Conservation (phyloP, 1,140 invertebrate genomes). For the Drosophila parabipectinata region DNA sequence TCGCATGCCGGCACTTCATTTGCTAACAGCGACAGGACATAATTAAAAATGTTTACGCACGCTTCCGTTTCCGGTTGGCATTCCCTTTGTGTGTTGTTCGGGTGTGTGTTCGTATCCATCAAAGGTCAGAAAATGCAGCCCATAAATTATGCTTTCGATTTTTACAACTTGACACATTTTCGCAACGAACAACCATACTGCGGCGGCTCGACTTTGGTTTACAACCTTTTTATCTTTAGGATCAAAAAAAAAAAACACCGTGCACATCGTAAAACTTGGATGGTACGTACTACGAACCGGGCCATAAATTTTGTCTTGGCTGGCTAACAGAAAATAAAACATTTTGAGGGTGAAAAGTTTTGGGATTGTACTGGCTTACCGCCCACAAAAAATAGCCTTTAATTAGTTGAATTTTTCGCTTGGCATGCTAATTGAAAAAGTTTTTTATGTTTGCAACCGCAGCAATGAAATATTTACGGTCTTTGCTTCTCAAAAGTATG, state of each 20-base stretch:
- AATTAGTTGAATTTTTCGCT: conserved; percentile 52
- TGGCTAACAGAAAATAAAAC: conserved; percentile 12
- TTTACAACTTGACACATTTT: conserved; percentile 59
- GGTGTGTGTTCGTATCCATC: neutral
- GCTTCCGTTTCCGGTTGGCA: conserved; percentile 61
- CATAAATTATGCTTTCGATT: conserved; percentile 62
- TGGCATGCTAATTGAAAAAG: conserved; percentile 62
- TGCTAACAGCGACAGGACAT: conserved; percentile 41
- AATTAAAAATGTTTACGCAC: conserved; percentile 76
- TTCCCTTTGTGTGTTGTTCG: conserved; percentile 4
- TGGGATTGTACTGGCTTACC: neutral
- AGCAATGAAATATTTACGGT: conserved; percentile 48
- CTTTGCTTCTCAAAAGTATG: conserved; percentile 30
- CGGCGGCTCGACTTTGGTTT: conserved; percentile 14
- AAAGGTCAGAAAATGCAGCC: conserved; percentile 12
- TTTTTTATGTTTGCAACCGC: conserved; percentile 27
- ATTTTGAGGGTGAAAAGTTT: conserved; percentile 40
- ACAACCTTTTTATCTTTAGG: conserved; percentile 35
- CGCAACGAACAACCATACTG: conserved; percentile 3
- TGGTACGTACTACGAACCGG: conserved; percentile 3
- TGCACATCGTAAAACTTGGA: conserved; percentile 27
- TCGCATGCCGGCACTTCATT: conserved; percentile 50
- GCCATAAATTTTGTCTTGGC: conserved; percentile 29
- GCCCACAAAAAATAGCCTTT: conserved; percentile 36
- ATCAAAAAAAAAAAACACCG: conserved; percentile 19